A percentile compares a stretch with the other conserved stretches of the same genome.
phyloP scores from a whole-genome alignment of 2,113 vertebrate genomes.

The Neodontobutis hainanensis region DNA sequence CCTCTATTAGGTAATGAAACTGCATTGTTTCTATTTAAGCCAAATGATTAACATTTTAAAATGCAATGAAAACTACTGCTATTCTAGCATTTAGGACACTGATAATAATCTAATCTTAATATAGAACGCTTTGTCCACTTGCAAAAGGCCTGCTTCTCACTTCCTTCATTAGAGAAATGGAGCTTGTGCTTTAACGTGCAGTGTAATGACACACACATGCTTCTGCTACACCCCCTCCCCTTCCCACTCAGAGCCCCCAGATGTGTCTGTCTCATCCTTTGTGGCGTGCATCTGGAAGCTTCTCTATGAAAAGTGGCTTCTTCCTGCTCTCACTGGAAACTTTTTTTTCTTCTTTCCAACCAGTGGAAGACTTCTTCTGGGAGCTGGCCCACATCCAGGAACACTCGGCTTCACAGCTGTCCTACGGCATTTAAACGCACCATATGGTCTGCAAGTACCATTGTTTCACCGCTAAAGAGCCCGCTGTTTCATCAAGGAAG shows the following conservation, averaged over 20 bases:
- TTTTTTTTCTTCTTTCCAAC: conserved; percentile 66
- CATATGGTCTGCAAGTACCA: conserved; percentile 81
- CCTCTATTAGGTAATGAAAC: too few species aligned
- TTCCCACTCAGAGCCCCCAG: conserved; percentile 36
- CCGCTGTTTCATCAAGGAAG: conserved; percentile 68
- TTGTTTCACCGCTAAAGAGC: conserved; percentile 79
- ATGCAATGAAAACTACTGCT: too few species aligned
- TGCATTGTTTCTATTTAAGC: too few species aligned
- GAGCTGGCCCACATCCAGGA: conserved; percentile 80
- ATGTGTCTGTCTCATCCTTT: conserved; percentile 59
- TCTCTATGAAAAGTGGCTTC: conserved; percentile 80
- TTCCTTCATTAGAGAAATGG: conserved; percentile 45
- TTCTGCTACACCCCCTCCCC: conserved; percentile 25
- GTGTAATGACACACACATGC: conserved; percentile 57
- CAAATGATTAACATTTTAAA: too few species aligned
- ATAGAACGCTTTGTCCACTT: conserved; percentile 12
- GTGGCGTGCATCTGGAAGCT: conserved; percentile 80
- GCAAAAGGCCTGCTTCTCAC: conserved; percentile 31
- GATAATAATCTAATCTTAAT: too few species aligned
- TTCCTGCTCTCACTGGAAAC: conserved; percentile 81
- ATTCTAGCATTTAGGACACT: too few species aligned
- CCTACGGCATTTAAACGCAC: conserved; percentile 77
- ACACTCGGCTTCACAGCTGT: conserved; percentile 81
- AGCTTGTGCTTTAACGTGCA: conserved; percentile 37
- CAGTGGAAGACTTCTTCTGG: conserved; percentile 77